These are phyloP conservation scores for Pseudonaja textilis DNA, from an alignment of 2,113 vertebrate species.

Conservation along the genomic window DNA sequence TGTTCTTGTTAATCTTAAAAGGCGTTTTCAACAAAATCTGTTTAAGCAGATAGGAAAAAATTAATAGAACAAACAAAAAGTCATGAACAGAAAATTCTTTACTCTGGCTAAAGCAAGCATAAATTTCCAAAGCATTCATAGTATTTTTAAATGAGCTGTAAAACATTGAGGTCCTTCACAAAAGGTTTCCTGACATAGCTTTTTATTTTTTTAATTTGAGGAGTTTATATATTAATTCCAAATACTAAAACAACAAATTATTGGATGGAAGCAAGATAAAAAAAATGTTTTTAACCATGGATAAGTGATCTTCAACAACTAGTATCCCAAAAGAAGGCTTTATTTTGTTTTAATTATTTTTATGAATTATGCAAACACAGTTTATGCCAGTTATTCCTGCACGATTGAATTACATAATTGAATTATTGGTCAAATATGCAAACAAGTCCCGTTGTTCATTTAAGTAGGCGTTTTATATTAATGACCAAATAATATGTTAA, in stretches of 20 bases:
- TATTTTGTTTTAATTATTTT: background rate
- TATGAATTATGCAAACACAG: background rate
- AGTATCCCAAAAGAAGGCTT: background rate
- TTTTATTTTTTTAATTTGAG: background rate
- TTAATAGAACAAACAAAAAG: constrained; percentile 17
- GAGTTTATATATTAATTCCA: background rate
- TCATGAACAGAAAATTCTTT: constrained; percentile 5
- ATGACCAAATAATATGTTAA: background rate
- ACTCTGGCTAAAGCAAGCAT: background rate
- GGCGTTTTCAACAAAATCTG: constrained; percentile 4
- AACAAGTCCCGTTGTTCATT: background rate
- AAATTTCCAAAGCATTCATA: background rate
- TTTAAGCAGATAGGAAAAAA: constrained; percentile 5
- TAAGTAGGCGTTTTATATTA: constrained; percentile 3
- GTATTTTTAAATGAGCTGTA: background rate
- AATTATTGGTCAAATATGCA: background rate
- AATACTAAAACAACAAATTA: background rate
- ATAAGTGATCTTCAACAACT: background rate
- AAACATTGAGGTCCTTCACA: background rate
- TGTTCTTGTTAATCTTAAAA: constrained; percentile 30
- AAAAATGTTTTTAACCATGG: background rate
- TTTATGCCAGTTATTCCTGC: background rate
- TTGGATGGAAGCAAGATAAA: background rate
- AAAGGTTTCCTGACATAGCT: background rate
- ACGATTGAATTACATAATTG: background rate